These are phyloP conservation scores for Scophthalmus maximus DNA, from an alignment of 2,113 vertebrate species.

Conservation along the genomic window DNA sequence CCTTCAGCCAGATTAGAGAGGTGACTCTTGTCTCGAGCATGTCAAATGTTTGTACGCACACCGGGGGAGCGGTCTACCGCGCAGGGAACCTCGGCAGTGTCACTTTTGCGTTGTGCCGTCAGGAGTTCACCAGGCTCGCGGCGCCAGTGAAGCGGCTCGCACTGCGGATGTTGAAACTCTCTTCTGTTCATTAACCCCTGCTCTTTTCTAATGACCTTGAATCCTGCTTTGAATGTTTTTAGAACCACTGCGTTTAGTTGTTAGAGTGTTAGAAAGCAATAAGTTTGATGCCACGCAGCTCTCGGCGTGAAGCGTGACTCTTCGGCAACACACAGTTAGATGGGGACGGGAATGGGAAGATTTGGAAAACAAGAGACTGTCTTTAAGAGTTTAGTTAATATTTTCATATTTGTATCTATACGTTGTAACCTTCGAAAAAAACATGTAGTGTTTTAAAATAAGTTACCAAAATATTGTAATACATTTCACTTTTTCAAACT, in stretches of 20 bases:
- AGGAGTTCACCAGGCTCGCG: conserved; percentile 41
- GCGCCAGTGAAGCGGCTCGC: conserved; percentile 12
- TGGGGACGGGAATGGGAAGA: too few species aligned
- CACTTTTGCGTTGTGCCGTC: conserved; percentile 44
- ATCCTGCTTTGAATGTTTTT: too few species aligned
- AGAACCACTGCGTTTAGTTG: too few species aligned
- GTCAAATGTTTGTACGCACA: conserved; percentile 78
- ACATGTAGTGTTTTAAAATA: too few species aligned
- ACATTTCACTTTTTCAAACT: conserved; percentile 35
- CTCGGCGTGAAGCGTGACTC: too few species aligned
- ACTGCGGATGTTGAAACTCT: conserved; percentile 7
- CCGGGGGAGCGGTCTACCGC: conserved; percentile 43
- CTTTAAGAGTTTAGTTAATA: too few species aligned
- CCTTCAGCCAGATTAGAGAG: conserved; percentile 79
- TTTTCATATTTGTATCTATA: too few species aligned
- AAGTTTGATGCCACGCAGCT: too few species aligned
- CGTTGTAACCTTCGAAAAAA: too few species aligned
- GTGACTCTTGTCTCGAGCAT: conserved; percentile 82
- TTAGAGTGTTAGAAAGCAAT: too few species aligned
- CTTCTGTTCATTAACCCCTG: background rate
- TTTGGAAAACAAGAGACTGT: too few species aligned
- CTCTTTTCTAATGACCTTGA: background rate
- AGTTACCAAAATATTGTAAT: conserved; percentile 4
- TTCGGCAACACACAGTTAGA: too few species aligned
- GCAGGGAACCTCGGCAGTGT: conserved; percentile 45